Base-by-base conservation (phyloP, 1,140 invertebrate species). In the Steinernema feltiae region DNA sequence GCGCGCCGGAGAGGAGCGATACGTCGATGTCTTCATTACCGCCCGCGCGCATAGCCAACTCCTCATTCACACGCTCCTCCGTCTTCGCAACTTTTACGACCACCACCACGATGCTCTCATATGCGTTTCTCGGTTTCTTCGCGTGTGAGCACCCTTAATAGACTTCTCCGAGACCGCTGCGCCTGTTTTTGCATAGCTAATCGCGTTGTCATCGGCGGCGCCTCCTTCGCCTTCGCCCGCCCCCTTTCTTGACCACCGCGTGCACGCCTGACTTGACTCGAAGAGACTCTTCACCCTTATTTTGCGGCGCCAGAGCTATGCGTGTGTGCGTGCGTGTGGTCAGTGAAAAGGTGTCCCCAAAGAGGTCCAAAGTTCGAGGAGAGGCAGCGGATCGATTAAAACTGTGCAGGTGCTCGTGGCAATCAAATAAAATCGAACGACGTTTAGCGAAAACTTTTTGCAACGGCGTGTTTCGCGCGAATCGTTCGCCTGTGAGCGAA, bases 111-210 rank as follows among this genome's bases (percentile, higher is more conserved):
- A 15, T 63, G 69, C 18, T 30, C 69, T 7, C 69, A 32, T 69
- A n/a, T 32, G 3, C n/a, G 3, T 69, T 69, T 7, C 31, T 3
- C 31, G n/a, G n/a, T n/a, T n/a, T n/a, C n/a, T n/a, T 69, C 69
- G 69, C 70, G 70, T 27, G 32, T 24, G 12, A 71, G 7, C 21
- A 15, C 70, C n/a, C 7, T 21, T 71, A 53, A 71, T 71, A 71
- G 70, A 71, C 70, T 71, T 71, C 69, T 30, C 31, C 69, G 3
- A 3, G 27, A 7, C 69, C 69, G 3, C 3, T n/a, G 69, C 53
- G 53, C 53, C 53, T 63, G 53, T 63, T 63, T 63, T 63, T 63
- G 53, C 53, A 63, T 63, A 63, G 24, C 53, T 63, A 63, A 63
- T 63, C 53, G 53, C 53, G 53, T 12, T 27, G 12, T 63, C 53